These are phyloP conservation scores for Puffinus mauretanicus DNA, from an alignment of 2,113 vertebrate species.

Conservation along the genomic window DNA sequence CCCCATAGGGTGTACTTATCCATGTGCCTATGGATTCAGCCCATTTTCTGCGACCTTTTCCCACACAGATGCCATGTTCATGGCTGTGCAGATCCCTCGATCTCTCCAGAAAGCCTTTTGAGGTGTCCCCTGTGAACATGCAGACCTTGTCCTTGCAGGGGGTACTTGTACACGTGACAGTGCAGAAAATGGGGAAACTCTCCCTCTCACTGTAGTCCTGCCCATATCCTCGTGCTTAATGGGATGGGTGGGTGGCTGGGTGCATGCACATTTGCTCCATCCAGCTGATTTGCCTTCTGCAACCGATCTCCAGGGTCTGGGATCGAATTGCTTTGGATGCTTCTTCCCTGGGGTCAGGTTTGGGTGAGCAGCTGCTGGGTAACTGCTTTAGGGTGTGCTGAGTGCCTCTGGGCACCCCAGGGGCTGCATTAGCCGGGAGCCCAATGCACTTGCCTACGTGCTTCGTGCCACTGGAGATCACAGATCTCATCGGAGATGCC, in stretches of 20 bases:
- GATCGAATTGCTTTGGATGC: background rate
- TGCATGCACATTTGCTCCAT: background rate
- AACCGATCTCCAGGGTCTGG: background rate
- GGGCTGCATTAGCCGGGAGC: background rate
- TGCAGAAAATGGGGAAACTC: too few relatives aligned
- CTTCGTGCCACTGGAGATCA: background rate
- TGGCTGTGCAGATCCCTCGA: rapidly evolving
- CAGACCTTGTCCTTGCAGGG: background rate
- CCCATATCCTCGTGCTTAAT: rapidly evolving
- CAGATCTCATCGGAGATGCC: background rate
- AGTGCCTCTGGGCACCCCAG: background rate
- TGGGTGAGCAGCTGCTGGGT: background rate
- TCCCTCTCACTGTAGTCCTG: background rate
- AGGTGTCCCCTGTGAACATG: rapidly evolving
- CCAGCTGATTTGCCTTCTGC: background rate
- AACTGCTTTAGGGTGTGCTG: background rate
- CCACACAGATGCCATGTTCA: rapidly evolving
- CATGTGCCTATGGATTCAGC: background rate
- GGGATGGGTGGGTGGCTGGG: background rate
- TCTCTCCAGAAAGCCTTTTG: background rate
- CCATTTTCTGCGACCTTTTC: background rate
- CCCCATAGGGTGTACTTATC: rapidly evolving
- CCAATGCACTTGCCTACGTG: background rate
- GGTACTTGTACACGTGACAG: rapidly evolving
- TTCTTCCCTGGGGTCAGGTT: background rate